Evolutionary conservation across 2,888 invertebrate species (phyloP), one percentile per base, ranked within the genome.

Genomic region (Troides oblongomaculatus): DNA sequence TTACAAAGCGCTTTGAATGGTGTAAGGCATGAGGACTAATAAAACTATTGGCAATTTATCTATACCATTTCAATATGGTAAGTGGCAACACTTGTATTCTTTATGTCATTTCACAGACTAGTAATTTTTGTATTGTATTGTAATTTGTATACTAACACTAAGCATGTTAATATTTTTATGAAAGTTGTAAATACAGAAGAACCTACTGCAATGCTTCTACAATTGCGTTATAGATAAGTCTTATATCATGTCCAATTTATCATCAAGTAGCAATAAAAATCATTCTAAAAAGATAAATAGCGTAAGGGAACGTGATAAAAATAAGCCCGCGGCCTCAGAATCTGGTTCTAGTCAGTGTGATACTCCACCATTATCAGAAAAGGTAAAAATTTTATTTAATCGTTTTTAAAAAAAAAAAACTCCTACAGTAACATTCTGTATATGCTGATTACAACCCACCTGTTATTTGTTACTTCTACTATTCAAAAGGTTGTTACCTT

Each of bases 311-410:
- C 87, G 92, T 67, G 92, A 92, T 75, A 89, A 86, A 85, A 89
- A 85, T 74, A 91, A 88, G 73, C 81, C 88, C 5, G 81, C 87
- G 43, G 83, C 88, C 21, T 90, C 92, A 1, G 93, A 93, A 77
- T 92, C 92, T 30, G 93, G 92, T 36, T 90, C 92, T 68, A 93
- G 92, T 75, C 91, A 92, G 74, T 91, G 92, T 74, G 93, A 92
- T 75, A 92, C 90, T 39, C 90, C 93, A 17, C 92, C 92, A 14
- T 82, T 90, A 50, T 84, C 79, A 63, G 93, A 92, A 74, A 93
- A 91, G 89, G 93, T 89, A 84, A 77, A 36, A 14, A 4, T 14
- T 46, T 46, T 46, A 46, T 14, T 46, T 12, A 63, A n/a, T 63
- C 17, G 14, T 10, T 23, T 57, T 23, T 5, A 58, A 23, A 64